These are phyloP conservation scores for Notospermus geniculatus DNA, from an alignment of 1,140 invertebrate genomes.

Conservation along the genomic window DNA sequence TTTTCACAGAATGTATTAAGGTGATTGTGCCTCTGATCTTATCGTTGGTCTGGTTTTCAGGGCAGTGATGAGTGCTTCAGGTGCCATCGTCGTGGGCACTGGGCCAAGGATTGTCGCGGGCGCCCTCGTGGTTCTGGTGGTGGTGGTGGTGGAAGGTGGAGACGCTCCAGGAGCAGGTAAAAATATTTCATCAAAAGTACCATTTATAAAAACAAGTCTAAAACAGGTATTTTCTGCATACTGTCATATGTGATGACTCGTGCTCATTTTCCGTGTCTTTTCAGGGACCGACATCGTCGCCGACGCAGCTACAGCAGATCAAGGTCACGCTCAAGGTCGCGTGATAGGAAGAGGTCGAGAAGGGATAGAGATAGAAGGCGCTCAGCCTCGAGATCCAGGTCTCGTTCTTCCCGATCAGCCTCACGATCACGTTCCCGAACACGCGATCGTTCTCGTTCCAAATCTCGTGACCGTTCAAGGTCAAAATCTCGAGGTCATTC, in stretches of 20 bases:
- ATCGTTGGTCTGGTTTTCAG: slow-evolving; percentile 25
- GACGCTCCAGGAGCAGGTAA: slow-evolving; percentile 24
- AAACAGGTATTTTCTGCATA: too few relatives aligned
- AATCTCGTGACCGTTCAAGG: slow-evolving; percentile 15
- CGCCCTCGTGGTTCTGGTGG: slow-evolving; percentile 13
- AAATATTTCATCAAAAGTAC: not conserved
- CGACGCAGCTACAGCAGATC: not conserved
- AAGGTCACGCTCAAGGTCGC: slow-evolving; percentile 16
- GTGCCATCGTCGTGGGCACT: slow-evolving; percentile 54
- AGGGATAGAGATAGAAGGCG: not conserved
- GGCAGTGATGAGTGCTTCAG: slow-evolving; percentile 56
- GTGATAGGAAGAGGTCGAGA: too few relatives aligned
- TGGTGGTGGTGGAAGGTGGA: slow-evolving; percentile 17
- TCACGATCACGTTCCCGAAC: slow-evolving; percentile 17
- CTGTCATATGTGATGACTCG: too few relatives aligned
- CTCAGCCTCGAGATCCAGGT: slow-evolving; percentile 5
- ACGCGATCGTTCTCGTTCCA: slow-evolving; percentile 18
- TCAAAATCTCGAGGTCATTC: too few relatives aligned
- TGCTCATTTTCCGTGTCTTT: not conserved
- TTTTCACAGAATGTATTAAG: slow-evolving; percentile 20
- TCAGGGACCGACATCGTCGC: too few relatives aligned
- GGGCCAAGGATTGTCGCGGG: slow-evolving; percentile 56
- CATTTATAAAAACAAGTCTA: not conserved
- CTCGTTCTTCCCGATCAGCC: slow-evolving; percentile 27
- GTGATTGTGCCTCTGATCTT: not conserved